phyloP scores from a whole-genome alignment of 2,888 invertebrate species.

The Doris montereyensis region DNA sequence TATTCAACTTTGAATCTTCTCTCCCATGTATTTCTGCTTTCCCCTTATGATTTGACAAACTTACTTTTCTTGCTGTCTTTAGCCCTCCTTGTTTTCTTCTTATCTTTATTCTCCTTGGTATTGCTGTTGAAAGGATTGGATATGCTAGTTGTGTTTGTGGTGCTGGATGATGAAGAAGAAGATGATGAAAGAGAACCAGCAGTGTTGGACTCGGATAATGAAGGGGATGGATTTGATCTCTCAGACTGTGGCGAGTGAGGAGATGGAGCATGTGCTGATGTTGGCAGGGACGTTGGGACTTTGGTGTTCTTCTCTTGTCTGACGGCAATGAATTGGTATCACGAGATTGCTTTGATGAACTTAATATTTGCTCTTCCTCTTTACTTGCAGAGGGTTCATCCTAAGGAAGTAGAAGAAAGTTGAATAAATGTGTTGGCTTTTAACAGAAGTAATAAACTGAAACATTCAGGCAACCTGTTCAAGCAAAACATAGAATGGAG shows the following conservation, averaged over 20 bases:
- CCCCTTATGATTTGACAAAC: neutral
- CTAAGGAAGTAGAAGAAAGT: too few relatives aligned
- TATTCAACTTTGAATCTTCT: too few relatives aligned
- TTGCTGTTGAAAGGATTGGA: neutral
- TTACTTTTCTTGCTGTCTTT: slow-evolving; percentile 38
- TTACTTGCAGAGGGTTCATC: neutral
- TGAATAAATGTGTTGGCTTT: too few relatives aligned
- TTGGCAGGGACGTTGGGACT: neutral
- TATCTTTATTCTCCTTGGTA: slow-evolving; percentile 41
- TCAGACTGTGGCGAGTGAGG: slow-evolving; percentile 36
- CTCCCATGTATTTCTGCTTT: neutral
- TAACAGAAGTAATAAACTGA: too few relatives aligned
- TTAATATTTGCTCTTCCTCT: slow-evolving; percentile 20
- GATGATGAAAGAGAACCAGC: slow-evolving; percentile 32
- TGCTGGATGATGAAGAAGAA: slow-evolving; percentile 24
- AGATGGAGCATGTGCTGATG: neutral
- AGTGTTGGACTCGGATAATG: slow-evolving; percentile 34
- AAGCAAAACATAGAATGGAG: too few relatives aligned
- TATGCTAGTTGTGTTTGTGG: slow-evolving; percentile 13
- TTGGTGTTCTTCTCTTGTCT: slow-evolving; percentile 36
- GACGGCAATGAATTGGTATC: slow-evolving; percentile 34
- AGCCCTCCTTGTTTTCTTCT: slow-evolving; percentile 47
- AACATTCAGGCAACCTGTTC: too few relatives aligned
- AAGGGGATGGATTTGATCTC: slow-evolving; percentile 35
- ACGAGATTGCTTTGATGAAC: slow-evolving; percentile 29